A percentile compares a stretch with the other conserved stretches of the same genome.
phyloP scores from a whole-genome alignment of 2,888 invertebrate genomes.

The Oscheius sp. region DNA sequence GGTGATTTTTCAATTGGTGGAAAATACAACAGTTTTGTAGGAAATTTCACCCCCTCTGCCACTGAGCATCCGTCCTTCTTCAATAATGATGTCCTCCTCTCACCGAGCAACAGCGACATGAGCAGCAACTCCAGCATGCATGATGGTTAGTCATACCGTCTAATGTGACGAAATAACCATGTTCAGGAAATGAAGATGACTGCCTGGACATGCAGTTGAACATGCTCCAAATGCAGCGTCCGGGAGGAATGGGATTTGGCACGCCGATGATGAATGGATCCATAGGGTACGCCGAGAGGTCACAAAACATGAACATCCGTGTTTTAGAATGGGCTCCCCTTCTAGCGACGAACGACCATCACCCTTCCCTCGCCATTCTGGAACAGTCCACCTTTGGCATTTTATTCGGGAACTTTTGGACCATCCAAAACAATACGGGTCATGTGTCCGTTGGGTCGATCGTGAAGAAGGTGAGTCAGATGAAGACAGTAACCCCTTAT shows the following conservation, averaged over 20 bases:
- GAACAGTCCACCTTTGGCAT: constrained; percentile 93
- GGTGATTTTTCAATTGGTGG: not conserved
- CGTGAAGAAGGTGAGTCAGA: constrained; percentile 81
- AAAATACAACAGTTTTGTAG: constrained; percentile 8
- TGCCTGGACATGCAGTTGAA: constrained; percentile 43
- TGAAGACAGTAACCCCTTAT: not conserved
- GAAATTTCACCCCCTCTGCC: constrained; percentile 22
- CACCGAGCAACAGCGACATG: constrained; percentile 57
- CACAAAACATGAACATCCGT: not conserved
- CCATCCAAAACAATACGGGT: constrained; percentile 87
- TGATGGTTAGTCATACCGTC: constrained; percentile 40
- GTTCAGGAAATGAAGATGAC: constrained; percentile 58
- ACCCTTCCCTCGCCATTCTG: constrained; percentile 53
- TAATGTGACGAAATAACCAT: not conserved
- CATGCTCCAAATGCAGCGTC: constrained; percentile 33
- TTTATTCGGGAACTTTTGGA: constrained; percentile 94
- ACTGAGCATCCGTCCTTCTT: constrained; percentile 23
- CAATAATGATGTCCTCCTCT: constrained; percentile 35
- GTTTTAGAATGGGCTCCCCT: constrained; percentile 34
- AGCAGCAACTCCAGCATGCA: constrained; percentile 57
- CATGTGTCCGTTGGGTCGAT: constrained; percentile 97
- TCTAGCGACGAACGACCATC: constrained; percentile 48
- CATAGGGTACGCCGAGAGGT: not conserved
- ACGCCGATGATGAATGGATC: constrained; percentile 24
- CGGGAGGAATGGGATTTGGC: constrained; percentile 13